Evolutionary conservation across 2,797 vertebrate genomes (phyloP), one percentile per base, ranked within the genome.

Genomic region (Pantherophis alleghaniensis): DNA sequence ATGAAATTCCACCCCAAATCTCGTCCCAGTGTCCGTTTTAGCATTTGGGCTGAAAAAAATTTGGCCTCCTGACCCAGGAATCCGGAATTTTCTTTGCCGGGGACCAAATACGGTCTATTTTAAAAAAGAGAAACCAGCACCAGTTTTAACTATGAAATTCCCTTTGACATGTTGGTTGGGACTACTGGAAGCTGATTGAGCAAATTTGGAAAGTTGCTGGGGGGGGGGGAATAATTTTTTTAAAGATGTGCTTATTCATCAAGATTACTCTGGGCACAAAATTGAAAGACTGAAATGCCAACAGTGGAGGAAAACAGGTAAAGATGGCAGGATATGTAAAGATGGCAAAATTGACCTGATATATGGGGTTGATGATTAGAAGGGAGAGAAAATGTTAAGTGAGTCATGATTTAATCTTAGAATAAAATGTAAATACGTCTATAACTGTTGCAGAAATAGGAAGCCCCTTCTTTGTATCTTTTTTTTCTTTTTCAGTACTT

Each of bases 181-280:
- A 5, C 61, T 66, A 4, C 61, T 66, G 26, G 63, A 66, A 66
- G 63, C 63, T 66, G 63, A n/a, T 14, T 66, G 28, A 66, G 28
- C 63, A 66, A n/a, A 66, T n/a, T n/a, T 66, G 28, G 63, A n/a
- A 66, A n/a, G 28, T n/a, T 14, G 28, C 61, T 66, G 63, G 24
- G 0, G 3, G 26, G 1, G 2, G 16, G 5, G 16, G 0, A 22
- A 7, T 13, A 26, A 14, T n/a, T 4, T n/a, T 14, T 14, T 63
- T 63, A 12, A 28, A 66, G 13, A n/a, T n/a, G 63, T 13, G 28
- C 28, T n/a, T 60, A 66, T 63, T 63, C 61, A 63, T 11, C 26
- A 26, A 63, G 61, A 28, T 51, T 51, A 7, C 47, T 51, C 5
- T 63, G 26, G 26, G 26, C 26, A 28, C 61, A 63, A 63, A 12